Conservation (phyloP, 1,140 invertebrate genomes). For the Halictus rubicundus region DNA sequence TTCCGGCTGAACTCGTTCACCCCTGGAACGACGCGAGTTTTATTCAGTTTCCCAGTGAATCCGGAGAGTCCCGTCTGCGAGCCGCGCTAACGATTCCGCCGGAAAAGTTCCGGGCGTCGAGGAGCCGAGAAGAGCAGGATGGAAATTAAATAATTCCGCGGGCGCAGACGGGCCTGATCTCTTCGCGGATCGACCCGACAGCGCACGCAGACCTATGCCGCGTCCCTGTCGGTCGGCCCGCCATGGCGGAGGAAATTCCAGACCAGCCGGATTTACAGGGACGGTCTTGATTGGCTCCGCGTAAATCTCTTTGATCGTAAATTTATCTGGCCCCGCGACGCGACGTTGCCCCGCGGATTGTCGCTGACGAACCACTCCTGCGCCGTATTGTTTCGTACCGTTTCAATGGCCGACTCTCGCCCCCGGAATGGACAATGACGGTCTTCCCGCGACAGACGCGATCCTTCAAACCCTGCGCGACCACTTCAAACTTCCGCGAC, state of each 20-base stretch:
- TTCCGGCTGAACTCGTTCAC: constrained; percentile 33
- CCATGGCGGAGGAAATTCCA: background rate
- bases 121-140: constrained; percentile 27
- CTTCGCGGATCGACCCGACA: constrained; percentile 33
- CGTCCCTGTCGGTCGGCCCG: background rate
- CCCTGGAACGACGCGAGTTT: constrained; percentile 60
- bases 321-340: constrained; percentile 3
- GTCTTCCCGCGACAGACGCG: too few relatives aligned
- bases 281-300: constrained; percentile 9
- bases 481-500: too few relatives aligned
- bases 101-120: constrained; percentile 53
- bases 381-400: background rate
- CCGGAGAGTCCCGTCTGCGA: constrained; percentile 50
- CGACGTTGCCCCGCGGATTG: background rate
- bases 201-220: background rate
- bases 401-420: background rate
- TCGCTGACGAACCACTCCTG: background rate
- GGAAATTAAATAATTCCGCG: constrained; percentile 66
- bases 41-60: constrained; percentile 66
- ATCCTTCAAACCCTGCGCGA: too few relatives aligned
- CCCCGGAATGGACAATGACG: background rate
- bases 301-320: constrained; percentile 26
- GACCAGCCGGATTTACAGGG: constrained; percentile 18
- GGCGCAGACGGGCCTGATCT: constrained; percentile 38
- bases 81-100: constrained; percentile 62